Evolutionary conservation across 1,140 invertebrate species (phyloP), one percentile per base, ranked within the genome.

Genomic region (Lucilia cuprina): DNA sequence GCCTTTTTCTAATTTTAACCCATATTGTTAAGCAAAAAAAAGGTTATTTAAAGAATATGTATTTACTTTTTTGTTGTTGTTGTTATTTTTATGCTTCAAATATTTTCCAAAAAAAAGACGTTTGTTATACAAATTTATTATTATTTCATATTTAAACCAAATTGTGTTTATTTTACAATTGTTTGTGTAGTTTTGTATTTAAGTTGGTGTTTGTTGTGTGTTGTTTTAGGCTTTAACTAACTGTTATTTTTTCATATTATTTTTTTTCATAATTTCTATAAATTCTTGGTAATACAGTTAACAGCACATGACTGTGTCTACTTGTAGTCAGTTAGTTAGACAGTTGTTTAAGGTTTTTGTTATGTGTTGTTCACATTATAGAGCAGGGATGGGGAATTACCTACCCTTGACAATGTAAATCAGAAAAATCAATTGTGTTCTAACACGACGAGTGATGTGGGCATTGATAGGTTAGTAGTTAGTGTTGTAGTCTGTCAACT

Each of bases 21-120:
- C 65, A 70, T 70, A 70, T 70, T 70, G 55, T 60, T 17, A n/a
- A n/a, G n/a, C n/a, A n/a, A 30, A 30, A 30, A 30, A 60, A 41
- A 41, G 41, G 41, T 41, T 41, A 8, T 41, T 41, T 41, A 41
- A 41, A 41, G 35, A 41, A 41, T 41, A 41, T 14, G 55, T 60
- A 14, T n/a, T 17, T 60, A 60, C 13, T 8, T 60, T n/a, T 60
- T 14, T 60, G 55, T 25, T 70, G n/a, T n/a, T 41, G 35, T 41
- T 70, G 65, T 70, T 70, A 70, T 70, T 70, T 70, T 70, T 21
- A 70, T 70, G 65, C n/a, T 70, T 21, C n/a, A 19, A 21, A 70
- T 70, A 70, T 21, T 70, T 60, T 60, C 7, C 55, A 14, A 60
- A 60, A 60, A 60, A n/a, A 60, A 60, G 4, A n/a, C 5, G 10